These are phyloP conservation scores for Megaustenia siamemsis DNA, from an alignment of 2,888 invertebrate species.

Conservation along the genomic window DNA sequence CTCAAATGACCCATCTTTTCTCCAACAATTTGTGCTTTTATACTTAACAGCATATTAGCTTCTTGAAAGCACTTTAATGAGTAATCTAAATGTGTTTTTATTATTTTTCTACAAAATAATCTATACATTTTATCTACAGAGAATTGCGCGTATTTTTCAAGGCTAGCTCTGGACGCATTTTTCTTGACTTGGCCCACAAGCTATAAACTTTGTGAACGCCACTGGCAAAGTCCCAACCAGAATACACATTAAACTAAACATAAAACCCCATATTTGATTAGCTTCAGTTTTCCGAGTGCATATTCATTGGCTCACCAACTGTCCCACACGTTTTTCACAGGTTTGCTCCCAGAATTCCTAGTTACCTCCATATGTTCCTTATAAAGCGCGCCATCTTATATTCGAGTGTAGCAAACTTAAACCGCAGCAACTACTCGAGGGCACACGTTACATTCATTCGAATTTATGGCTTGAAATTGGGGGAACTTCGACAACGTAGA, in stretches of 20 bases:
- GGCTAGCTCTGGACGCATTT: too few relatives aligned
- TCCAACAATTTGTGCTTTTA: too few relatives aligned
- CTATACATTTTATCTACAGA: too few relatives aligned
- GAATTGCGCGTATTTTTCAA: too few relatives aligned
- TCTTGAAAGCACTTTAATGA: too few relatives aligned
- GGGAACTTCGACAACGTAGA: neutral
- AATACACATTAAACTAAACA: slow-evolving; percentile 17
- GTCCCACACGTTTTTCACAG: slow-evolving; percentile 28
- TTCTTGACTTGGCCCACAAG: too few relatives aligned
- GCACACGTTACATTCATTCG: slow-evolving; percentile 21
- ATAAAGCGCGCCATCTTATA: neutral
- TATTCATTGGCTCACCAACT: slow-evolving; percentile 7
- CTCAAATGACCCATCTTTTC: too few relatives aligned
- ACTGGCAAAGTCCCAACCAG: neutral
- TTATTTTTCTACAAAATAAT: too few relatives aligned
- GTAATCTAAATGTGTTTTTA: too few relatives aligned
- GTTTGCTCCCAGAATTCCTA: neutral
- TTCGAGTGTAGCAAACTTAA: slow-evolving; percentile 31
- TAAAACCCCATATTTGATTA: slow-evolving; percentile 7
- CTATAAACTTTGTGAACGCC: neutral
- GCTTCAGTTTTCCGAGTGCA: neutral
- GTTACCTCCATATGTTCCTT: slow-evolving; percentile 7
- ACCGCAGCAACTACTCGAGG: neutral
- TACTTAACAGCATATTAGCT: too few relatives aligned
- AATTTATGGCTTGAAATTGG: slow-evolving; percentile 18